These are phyloP conservation scores for Nibea albiflora DNA, from an alignment of 2,113 vertebrate species.

Conservation along the genomic window DNA sequence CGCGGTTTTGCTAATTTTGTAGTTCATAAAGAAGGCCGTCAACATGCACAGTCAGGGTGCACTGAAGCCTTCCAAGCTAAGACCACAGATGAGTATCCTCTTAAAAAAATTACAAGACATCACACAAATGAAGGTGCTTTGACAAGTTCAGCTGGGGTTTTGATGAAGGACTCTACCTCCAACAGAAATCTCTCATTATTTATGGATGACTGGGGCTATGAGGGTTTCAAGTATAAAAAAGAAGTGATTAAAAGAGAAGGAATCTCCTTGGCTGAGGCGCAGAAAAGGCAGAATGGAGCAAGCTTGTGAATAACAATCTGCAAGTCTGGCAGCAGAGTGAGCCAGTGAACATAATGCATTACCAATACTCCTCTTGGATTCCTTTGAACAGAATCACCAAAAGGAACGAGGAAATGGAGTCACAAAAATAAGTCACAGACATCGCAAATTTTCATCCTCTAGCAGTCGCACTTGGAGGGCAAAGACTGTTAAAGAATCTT, in stretches of 20 bases:
- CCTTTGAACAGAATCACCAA: constrained; percentile 81
- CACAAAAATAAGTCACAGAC: constrained; percentile 88
- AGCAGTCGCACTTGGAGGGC: constrained; percentile 86
- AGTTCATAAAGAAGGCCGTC: constrained; percentile 61
- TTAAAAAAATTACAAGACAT: constrained; percentile 72
- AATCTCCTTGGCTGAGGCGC: constrained; percentile 87
- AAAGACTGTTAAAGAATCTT: constrained; percentile 88
- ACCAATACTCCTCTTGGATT: constrained; percentile 75
- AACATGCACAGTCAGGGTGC: constrained; percentile 66
- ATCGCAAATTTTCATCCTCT: constrained; percentile 86
- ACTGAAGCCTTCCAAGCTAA: constrained; percentile 52
- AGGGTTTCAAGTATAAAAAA: constrained; percentile 85
- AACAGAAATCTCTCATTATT: constrained; percentile 78
- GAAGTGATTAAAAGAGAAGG: constrained; percentile 81
- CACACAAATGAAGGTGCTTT: constrained; percentile 75
- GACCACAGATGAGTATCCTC: constrained; percentile 63
- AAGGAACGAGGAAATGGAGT: constrained; percentile 82
- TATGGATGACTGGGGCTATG: constrained; percentile 73
- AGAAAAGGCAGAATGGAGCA: constrained; percentile 82
- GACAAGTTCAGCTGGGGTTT: constrained; percentile 72
- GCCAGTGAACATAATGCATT: constrained; percentile 77
- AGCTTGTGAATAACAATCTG: constrained; percentile 83
- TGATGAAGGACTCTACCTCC: constrained; percentile 72
- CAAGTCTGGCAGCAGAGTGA: constrained; percentile 77
- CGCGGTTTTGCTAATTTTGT: constrained; percentile 59